Percentiles rank a stretch among this genome's conserved stretches.
Evolutionary conservation across 2,888 invertebrate genomes (phyloP).

Genomic region (Cryptosula pallasiana): DNA sequence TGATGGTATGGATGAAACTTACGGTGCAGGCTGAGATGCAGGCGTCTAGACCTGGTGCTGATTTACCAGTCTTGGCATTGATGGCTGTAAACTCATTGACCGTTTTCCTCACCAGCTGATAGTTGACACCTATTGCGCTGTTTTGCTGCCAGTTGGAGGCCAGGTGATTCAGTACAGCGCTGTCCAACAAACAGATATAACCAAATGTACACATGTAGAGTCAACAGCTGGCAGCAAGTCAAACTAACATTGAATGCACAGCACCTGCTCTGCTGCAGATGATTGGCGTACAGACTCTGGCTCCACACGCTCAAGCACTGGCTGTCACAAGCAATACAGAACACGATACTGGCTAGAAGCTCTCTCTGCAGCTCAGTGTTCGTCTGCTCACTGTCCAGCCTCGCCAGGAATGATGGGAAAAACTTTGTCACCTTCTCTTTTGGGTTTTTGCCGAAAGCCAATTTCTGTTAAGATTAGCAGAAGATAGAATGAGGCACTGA

Average conservation of each 20-base stretch:
- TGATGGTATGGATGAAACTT: slow-evolving; percentile 23
- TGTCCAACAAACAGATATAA: no score
- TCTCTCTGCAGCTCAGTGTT: slow-evolving; percentile 59
- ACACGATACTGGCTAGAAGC: not conserved
- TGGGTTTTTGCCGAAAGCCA: slow-evolving; percentile 44
- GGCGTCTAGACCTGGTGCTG: slow-evolving; percentile 32
- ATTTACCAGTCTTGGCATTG: slow-evolving; percentile 45
- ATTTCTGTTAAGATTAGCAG: slow-evolving; percentile 36
- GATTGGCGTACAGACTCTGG: slow-evolving; percentile 62
- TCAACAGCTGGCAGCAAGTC: not conserved
- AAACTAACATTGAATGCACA: not conserved
- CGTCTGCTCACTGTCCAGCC: slow-evolving; percentile 59
- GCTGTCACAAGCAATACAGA: slow-evolving; percentile 62
- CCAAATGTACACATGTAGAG: slow-evolving; percentile 23
- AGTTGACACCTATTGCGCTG: slow-evolving; percentile 35
- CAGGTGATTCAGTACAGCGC: slow-evolving; percentile 60
- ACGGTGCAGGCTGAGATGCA: slow-evolving; percentile 37
- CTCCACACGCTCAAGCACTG: slow-evolving; percentile 66
- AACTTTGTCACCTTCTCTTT: slow-evolving; percentile 51
- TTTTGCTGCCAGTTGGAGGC: slow-evolving; percentile 38
- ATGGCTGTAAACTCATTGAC: slow-evolving; percentile 56
- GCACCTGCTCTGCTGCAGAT: slow-evolving; percentile 62
- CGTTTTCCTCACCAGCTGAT: slow-evolving; percentile 56
- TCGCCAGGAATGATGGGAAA: slow-evolving; percentile 64
- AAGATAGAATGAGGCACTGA: no score